These are phyloP conservation scores for Ceratina australensis DNA, from an alignment of 1,140 invertebrate genomes.

Conservation along the genomic window DNA sequence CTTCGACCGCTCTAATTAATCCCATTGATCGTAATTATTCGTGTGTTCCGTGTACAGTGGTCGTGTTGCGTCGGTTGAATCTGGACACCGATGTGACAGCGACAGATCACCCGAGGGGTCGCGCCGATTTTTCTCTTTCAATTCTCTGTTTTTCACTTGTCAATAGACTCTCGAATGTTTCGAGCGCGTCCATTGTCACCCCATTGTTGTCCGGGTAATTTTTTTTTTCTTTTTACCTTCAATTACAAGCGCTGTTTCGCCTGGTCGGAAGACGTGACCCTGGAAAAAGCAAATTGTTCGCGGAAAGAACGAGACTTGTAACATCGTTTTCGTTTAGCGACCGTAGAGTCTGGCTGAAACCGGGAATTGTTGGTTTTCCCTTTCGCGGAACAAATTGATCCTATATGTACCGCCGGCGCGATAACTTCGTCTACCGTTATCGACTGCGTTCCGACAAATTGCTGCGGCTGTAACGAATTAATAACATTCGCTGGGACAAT, in stretches of 20 bases:
- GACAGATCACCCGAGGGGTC: not conserved
- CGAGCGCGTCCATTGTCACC: too few relatives aligned
- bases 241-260: too few relatives aligned
- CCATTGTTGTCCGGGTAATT: too few relatives aligned
- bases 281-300: not conserved
- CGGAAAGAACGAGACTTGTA: not conserved
- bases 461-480: slow-evolving; percentile 55
- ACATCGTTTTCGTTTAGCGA: slow-evolving; percentile 43
- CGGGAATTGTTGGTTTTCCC: slow-evolving; percentile 50
- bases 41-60: slow-evolving; percentile 5
- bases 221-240: too few relatives aligned
- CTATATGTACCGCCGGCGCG: slow-evolving; percentile 38
- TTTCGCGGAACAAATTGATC: slow-evolving; percentile 55
- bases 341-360: not conserved
- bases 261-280: too few relatives aligned
- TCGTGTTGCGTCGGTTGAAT: slow-evolving; percentile 2
- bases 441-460: slow-evolving; percentile 44
- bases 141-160: not conserved
- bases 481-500: slow-evolving; percentile 42
- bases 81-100: not conserved
- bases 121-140: slow-evolving; percentile 5
- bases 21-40: slow-evolving; percentile 44
- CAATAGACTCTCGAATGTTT: not conserved
- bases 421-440: slow-evolving; percentile 47
- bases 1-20: slow-evolving; percentile 40